These are phyloP conservation scores for Etheostoma nigrum DNA, from an alignment of 2,797 vertebrate genomes.

Conservation along the genomic window DNA sequence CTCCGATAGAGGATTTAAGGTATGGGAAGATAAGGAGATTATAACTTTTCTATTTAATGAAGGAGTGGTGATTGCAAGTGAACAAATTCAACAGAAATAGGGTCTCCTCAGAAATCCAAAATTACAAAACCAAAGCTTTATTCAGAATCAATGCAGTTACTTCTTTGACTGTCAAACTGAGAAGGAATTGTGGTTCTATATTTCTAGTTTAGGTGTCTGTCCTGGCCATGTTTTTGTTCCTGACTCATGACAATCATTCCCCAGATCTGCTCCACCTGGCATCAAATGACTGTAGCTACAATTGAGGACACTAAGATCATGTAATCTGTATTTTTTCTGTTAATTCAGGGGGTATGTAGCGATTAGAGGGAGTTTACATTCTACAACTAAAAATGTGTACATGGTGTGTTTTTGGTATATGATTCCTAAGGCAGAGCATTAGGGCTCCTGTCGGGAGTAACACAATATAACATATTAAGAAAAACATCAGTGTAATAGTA, in stretches of 20 bases:
- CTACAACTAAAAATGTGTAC: not conserved
- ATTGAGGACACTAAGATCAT: not conserved
- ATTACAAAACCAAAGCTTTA: too few relatives aligned
- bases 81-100: too few relatives aligned
- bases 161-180: too few relatives aligned
- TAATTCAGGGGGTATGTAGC: not conserved
- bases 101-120: too few relatives aligned
- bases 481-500: not conserved
- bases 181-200: too few relatives aligned
- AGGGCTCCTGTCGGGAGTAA: not conserved
- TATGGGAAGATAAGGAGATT: not conserved
- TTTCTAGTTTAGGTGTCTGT: too few relatives aligned
- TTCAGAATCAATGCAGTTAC: too few relatives aligned
- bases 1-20: not conserved
- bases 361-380: not conserved
- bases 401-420: not conserved
- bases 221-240: constrained; percentile 4
- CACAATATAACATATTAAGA: not conserved
- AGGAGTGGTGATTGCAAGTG: too few relatives aligned
- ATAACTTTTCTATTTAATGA: too few relatives aligned
- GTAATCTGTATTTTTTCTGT: not conserved
- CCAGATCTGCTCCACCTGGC: not conserved
- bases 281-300: not conserved
- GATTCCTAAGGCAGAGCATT: not conserved
- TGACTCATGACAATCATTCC: not conserved